phyloP scores from a whole-genome alignment of 2,797 vertebrate species.

The Pseudochromis fuscus region DNA sequence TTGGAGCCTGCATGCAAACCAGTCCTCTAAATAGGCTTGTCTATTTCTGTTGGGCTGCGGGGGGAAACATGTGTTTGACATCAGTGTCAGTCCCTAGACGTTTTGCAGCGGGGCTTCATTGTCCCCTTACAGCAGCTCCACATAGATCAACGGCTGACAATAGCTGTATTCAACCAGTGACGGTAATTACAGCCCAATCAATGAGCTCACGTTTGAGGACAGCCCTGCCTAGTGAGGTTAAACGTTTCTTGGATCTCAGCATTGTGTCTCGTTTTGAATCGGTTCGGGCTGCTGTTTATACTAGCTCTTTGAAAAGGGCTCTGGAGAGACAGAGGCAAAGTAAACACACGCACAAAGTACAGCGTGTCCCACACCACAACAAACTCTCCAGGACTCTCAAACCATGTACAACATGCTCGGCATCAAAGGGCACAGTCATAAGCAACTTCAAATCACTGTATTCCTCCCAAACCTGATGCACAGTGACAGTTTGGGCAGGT shows the following conservation, averaged over 20 bases:
- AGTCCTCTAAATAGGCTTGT: conserved; percentile 86
- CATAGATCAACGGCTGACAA: conserved; percentile 61
- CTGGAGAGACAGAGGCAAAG: conserved; percentile 64
- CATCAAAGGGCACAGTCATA: conserved; percentile 56
- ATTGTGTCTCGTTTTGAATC: conserved; percentile 56
- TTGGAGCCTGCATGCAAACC: conserved; percentile 87
- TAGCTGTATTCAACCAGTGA: conserved; percentile 49
- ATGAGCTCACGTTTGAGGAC: conserved; percentile 69
- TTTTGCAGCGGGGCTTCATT: conserved; percentile 72
- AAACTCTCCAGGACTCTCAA: conserved; percentile 57
- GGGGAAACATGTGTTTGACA: conserved; percentile 88
- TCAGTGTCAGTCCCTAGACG: conserved; percentile 78
- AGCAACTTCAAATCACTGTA: conserved; percentile 43
- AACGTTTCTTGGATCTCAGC: conserved; percentile 60
- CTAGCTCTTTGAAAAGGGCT: conserved; percentile 58
- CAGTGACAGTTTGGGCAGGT: conserved; percentile 38
- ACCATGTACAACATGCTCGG: conserved; percentile 53
- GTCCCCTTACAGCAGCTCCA: conserved; percentile 64
- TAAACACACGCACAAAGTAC: conserved; percentile 69
- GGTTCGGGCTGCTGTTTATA: conserved; percentile 64
- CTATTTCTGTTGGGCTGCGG: conserved; percentile 86
- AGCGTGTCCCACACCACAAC: conserved; percentile 63
- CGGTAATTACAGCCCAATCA: conserved; percentile 69
- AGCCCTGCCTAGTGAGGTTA: conserved; percentile 54
- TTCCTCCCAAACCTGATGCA: conserved; percentile 47